Conservation (phyloP, 1,140 invertebrate species). For the Drosophila sp. region DNA sequence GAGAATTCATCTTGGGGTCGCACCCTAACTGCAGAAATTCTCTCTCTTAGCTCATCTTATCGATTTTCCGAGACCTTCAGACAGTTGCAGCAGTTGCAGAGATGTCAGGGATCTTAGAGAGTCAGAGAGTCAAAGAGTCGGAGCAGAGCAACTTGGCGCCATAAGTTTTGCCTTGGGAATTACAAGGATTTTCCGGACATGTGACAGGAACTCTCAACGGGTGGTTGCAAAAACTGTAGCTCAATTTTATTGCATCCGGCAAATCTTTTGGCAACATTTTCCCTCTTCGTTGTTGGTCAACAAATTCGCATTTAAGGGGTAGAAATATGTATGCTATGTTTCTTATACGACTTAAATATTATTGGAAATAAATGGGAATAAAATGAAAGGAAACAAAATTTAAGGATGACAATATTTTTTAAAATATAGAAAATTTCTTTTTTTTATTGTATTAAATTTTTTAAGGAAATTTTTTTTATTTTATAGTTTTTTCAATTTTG, state of each 20-base stretch:
- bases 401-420: no score
- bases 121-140: no score
- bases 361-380: no score
- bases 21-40: constrained; percentile 28
- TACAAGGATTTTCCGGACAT: constrained; percentile 13
- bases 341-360: no score
- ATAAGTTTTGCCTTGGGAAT: constrained; percentile 36
- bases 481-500: no score
- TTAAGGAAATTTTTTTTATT: no score
- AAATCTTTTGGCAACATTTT: constrained; percentile 36
- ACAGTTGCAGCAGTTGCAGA: neutral
- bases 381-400: no score
- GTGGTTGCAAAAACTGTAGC: constrained; percentile 67
- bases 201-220: constrained; percentile 15
- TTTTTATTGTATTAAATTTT: no score
- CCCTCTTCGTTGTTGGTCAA: constrained; percentile 6
- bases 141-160: constrained; percentile 21
- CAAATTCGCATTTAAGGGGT: constrained; percentile 1
- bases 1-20: constrained; percentile 28
- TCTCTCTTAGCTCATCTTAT: constrained; percentile 24
- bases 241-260: constrained; percentile 65
- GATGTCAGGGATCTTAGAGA: neutral
- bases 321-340: neutral
- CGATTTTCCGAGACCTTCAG: constrained; percentile 46
- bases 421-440: no score